A percentile compares a stretch with the other conserved stretches of the same genome.
phyloP scores from a whole-genome alignment of 1,140 invertebrate genomes.

The Carposina sasakii region DNA sequence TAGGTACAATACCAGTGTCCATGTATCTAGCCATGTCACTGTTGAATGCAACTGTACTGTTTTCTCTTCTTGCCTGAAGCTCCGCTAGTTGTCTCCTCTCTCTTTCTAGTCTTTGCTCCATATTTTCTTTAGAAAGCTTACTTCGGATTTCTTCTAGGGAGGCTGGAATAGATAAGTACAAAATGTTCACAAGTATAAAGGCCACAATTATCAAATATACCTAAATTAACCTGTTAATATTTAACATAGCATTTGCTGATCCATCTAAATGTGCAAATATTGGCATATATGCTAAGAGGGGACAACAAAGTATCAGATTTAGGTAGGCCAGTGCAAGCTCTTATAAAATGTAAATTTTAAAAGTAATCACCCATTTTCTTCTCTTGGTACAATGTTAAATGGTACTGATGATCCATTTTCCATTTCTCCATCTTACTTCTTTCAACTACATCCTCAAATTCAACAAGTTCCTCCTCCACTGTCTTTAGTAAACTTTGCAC shows the following conservation, averaged over 20 bases:
- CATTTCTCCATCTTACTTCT: constrained; percentile 61
- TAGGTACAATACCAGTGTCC: constrained; percentile 39
- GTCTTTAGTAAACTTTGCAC: constrained; percentile 43
- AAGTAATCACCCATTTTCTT: constrained; percentile 68
- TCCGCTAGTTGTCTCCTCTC: constrained; percentile 51
- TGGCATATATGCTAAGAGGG: too few relatives aligned
- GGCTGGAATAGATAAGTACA: too few relatives aligned
- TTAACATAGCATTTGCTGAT: too few relatives aligned
- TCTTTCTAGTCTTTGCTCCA: constrained; percentile 33
- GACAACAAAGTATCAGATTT: too few relatives aligned
- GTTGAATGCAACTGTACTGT: constrained; percentile 49
- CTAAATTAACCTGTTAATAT: too few relatives aligned
- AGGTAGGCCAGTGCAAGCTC: too few relatives aligned
- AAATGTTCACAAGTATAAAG: too few relatives aligned
- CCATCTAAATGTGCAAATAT: too few relatives aligned
- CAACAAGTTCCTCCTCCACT: constrained; percentile 53
- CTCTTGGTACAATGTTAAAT: constrained; percentile 56
- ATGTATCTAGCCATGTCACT: constrained; percentile 54
- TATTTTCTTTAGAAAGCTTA: constrained; percentile 46
- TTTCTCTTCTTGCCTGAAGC: constrained; percentile 43
- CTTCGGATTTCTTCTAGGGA: constrained; percentile 48
- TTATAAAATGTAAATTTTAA: too few relatives aligned
- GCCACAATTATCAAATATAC: too few relatives aligned
- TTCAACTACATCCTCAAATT: constrained; percentile 62
- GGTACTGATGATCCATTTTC: constrained; percentile 65